A percentile compares a stretch with the other conserved stretches of the same genome.
These are phyloP conservation scores for Neoitamus cyanurus DNA, from an alignment of 2,888 invertebrate species.

Conservation along the genomic window DNA sequence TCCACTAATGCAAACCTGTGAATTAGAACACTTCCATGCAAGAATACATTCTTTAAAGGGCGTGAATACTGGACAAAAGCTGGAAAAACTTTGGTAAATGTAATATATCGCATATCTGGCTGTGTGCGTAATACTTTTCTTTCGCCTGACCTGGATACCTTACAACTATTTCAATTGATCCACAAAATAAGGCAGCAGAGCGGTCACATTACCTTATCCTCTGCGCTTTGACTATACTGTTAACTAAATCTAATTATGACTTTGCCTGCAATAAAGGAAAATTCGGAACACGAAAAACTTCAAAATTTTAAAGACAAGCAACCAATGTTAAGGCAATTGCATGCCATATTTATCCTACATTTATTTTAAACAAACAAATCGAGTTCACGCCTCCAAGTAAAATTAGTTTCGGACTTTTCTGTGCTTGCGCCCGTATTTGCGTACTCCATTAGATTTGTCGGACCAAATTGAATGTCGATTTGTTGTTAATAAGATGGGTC, in stretches of 20 bases:
- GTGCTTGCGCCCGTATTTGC: too few species aligned
- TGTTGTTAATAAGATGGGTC: too few species aligned
- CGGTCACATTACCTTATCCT: not conserved
- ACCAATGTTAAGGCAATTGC: too few species aligned
- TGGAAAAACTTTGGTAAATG: not conserved
- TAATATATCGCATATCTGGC: constrained; percentile 5
- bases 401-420: too few species aligned
- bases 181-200: not conserved
- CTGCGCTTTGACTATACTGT: not conserved
- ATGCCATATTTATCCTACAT: too few species aligned
- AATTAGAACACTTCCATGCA: constrained; percentile 35
- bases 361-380: too few species aligned
- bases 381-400: too few species aligned
- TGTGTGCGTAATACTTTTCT: not conserved
- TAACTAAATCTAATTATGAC: too few species aligned
- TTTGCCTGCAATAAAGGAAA: not conserved
- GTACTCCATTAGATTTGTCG: too few species aligned
- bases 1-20: constrained; percentile 39
- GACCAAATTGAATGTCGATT: too few species aligned
- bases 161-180: not conserved
- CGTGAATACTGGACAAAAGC: constrained; percentile 52
- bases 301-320: not conserved
- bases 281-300: not conserved
- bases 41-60: constrained; percentile 8
- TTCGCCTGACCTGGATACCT: not conserved